phyloP scores from a whole-genome alignment of 2,888 invertebrate species.

The Selenia dentaria region DNA sequence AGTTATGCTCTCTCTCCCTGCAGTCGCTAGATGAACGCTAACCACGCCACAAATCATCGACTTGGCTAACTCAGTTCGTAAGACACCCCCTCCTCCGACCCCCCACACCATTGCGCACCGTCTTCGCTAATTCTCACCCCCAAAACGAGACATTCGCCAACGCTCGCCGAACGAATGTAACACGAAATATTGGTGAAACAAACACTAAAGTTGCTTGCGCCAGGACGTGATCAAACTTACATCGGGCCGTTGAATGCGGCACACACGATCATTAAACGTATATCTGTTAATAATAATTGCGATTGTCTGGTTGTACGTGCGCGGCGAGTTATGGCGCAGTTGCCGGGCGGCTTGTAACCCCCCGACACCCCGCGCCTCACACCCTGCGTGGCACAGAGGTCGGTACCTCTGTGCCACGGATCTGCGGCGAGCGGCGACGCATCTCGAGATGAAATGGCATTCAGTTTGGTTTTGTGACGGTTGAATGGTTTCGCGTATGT shows the following conservation, averaged over 20 bases:
- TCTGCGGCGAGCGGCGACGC: slow-evolving; percentile 55
- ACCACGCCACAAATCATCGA: slow-evolving; percentile 74
- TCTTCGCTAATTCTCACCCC: slow-evolving; percentile 62
- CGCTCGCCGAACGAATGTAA: slow-evolving; percentile 50
- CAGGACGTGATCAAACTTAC: slow-evolving; percentile 38
- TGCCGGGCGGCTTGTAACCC: slow-evolving; percentile 57
- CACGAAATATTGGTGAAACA: slow-evolving; percentile 55
- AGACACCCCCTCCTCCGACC: slow-evolving; percentile 44
- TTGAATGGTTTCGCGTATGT: slow-evolving; percentile 64
- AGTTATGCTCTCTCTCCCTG: slow-evolving; percentile 58
- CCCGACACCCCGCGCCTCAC: slow-evolving; percentile 40
- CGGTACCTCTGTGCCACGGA: slow-evolving; percentile 43
- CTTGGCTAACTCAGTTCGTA: slow-evolving; percentile 63
- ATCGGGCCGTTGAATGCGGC: slow-evolving; percentile 51
- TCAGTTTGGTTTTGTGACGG: slow-evolving; percentile 70
- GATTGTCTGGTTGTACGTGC: slow-evolving; percentile 79
- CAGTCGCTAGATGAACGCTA: slow-evolving; percentile 66
- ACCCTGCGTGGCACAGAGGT: no score
- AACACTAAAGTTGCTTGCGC: slow-evolving; percentile 58
- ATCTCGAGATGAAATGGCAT: slow-evolving; percentile 73
- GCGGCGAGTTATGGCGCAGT: slow-evolving; percentile 77
- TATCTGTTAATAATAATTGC: slow-evolving; percentile 81
- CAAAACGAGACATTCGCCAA: slow-evolving; percentile 52
- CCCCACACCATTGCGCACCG: slow-evolving; percentile 39
- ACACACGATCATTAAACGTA: slow-evolving; percentile 77